phyloP scores from a whole-genome alignment of 2,888 invertebrate species.

The Catonia carolina region DNA sequence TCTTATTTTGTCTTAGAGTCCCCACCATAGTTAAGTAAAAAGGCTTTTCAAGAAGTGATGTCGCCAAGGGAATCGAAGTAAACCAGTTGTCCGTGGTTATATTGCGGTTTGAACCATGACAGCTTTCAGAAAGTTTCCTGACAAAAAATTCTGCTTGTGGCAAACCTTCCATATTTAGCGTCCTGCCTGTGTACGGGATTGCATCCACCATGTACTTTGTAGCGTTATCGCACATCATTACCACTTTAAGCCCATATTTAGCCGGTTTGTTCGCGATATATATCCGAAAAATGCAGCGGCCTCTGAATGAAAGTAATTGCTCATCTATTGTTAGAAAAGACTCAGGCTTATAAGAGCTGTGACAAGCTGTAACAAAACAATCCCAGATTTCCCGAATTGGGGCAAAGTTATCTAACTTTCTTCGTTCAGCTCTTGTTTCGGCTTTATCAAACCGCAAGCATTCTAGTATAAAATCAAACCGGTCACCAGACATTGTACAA shows the following conservation, averaged over 20 bases:
- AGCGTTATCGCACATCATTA: not conserved
- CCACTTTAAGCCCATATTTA: conserved; percentile 30
- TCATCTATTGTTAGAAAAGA: conserved; percentile 34
- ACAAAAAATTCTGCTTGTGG: conserved; percentile 9
- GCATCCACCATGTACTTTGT: conserved; percentile 5
- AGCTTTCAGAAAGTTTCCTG: not conserved
- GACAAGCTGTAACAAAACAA: conserved; percentile 31
- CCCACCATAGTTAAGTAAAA: not conserved
- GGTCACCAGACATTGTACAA: conserved; percentile 26
- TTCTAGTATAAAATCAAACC: conserved; percentile 26
- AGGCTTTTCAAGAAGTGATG: not conserved
- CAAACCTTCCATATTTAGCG: not conserved
- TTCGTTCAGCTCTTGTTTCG: conserved; percentile 23
- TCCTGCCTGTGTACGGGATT: conserved; percentile 2
- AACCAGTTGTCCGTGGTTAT: conserved; percentile 1
- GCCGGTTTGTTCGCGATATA: conserved; percentile 35
- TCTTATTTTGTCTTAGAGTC: conserved; percentile 1
- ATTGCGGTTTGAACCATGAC: not conserved
- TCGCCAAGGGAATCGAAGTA: not conserved
- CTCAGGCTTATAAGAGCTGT: conserved; percentile 29
- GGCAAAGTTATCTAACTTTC: conserved; percentile 33
- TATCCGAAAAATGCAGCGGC: conserved; percentile 32
- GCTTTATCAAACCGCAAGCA: conserved; percentile 31
- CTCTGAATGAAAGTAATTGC: conserved; percentile 33
- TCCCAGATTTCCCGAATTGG: conserved; percentile 36